A percentile compares a stretch with the other conserved stretches of the same genome.
Conservation (phyloP, 2,113 vertebrate species). For the Melanocharis versteri region DNA sequence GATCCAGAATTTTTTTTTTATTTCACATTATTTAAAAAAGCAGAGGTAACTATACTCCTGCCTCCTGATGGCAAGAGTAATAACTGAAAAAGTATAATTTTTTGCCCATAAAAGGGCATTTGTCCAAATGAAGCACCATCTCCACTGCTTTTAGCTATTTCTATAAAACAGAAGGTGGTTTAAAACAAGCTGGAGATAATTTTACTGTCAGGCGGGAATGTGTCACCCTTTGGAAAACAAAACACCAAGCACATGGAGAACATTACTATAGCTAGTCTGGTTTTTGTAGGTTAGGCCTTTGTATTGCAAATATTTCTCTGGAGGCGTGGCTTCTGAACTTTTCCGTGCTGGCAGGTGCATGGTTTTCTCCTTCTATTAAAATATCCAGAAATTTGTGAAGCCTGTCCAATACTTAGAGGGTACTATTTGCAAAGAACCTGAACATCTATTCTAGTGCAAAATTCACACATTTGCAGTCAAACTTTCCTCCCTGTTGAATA, state of each 20-base stretch:
- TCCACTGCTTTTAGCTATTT: not conserved
- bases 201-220: not conserved
- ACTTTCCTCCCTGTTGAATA: not conserved
- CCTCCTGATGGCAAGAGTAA: not conserved
- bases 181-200: constrained; percentile 4
- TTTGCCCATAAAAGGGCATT: not conserved
- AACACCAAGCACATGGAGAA: not conserved
- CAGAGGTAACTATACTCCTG: not conserved
- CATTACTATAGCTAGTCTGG: not conserved
- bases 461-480: not conserved
- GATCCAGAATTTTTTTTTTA: not conserved
- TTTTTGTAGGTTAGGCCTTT: not conserved
- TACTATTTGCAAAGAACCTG: not conserved
- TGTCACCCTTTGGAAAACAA: not conserved
- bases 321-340: not conserved
- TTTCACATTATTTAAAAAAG: not conserved
- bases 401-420: not conserved
- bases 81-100: not conserved
- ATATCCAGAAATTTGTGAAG: not conserved
- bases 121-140: not conserved
- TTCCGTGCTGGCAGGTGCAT: not conserved
- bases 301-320: not conserved
- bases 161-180: not conserved
- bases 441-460: not conserved
- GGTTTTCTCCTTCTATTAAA: not conserved